Evolutionary conservation across 1,140 invertebrate species (phyloP), one percentile per base, ranked within the genome.

Genomic region (Dinoponera quadriceps): DNA sequence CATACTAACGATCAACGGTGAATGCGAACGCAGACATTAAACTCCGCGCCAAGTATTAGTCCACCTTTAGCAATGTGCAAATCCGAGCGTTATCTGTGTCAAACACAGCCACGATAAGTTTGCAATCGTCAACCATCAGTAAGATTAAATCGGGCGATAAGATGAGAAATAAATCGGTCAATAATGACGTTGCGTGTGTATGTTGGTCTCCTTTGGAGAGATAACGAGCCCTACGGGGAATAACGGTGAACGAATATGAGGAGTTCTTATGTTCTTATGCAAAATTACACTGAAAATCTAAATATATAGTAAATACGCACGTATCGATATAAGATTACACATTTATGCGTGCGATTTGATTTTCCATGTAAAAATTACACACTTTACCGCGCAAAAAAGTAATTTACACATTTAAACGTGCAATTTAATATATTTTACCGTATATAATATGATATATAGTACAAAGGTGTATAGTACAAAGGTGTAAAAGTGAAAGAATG

Each of bases 161-260:
- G 48, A 11, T 14, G 20, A 9, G 16, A 68, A 11, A 3, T 27
- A 22, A n/a, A 66, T 65, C 75, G 22, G 48, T 78, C 63, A 55
- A 71, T 71, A 78, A 78, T 22, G 48, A 22, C 51, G 48, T 33
- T 33, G 33, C 18, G 4, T 11, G 33, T 29, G 48, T 11, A 18
- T 11, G 38, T 13, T 20, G 25, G 57, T 80, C 51, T 78, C 14
- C 7, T 29, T 14, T 13, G 14, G 7, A 2, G 20, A 80, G 63
- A 80, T 80, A 71, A 71, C 44, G 33, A 18, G 22, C 13, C 5
- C 27, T n/a, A n/a, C n/a, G n/a, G n/a, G n/a, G n/a, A n/a, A n/a
- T n/a, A n/a, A n/a, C 51, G 18, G 20, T 68, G 75, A 18, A 33
- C 63, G 49, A 44, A 44, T 33, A 33, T 44, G 38, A 9, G 38